A percentile compares a stretch with the other conserved stretches of the same genome.
Conservation (phyloP, 2,888 invertebrate genomes). For the Dendrolimus houi region DNA sequence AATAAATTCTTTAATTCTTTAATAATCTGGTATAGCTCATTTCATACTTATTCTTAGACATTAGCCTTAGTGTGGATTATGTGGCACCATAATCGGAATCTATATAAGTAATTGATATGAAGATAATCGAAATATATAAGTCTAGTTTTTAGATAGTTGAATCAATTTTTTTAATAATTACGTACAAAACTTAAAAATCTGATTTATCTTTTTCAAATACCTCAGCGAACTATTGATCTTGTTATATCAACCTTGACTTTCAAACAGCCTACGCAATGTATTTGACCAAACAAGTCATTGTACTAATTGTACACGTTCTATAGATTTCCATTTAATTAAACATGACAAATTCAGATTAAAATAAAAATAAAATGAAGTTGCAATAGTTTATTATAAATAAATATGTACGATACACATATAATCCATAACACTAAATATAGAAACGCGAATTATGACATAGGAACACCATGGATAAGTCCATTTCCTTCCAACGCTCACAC, state of each 20-base stretch:
- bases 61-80: too few relatives aligned
- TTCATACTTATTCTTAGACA: too few relatives aligned
- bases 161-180: too few relatives aligned
- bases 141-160: too few relatives aligned
- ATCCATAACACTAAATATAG: conserved; percentile 19
- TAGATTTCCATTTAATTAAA: not conserved
- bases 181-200: too few relatives aligned
- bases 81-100: too few relatives aligned
- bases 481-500: conserved; percentile 33
- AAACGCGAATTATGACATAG: conserved; percentile 21
- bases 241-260: conserved; percentile 1
- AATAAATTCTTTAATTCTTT: too few relatives aligned
- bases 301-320: not conserved
- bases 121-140: too few relatives aligned
- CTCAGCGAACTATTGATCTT: not conserved
- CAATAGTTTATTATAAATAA: conserved; percentile 7
- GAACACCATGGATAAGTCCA: conserved; percentile 25
- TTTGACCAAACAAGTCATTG: not conserved
- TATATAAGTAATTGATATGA: too few relatives aligned
- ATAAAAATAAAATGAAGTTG: conserved; percentile 4
- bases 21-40: too few relatives aligned
- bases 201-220: too few relatives aligned
- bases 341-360: not conserved
- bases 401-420: conserved; percentile 1
- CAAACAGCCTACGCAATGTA: conserved; percentile 1